Base-by-base conservation (phyloP, 1,140 invertebrate genomes). In the Alviniconcha marisindica region DNA sequence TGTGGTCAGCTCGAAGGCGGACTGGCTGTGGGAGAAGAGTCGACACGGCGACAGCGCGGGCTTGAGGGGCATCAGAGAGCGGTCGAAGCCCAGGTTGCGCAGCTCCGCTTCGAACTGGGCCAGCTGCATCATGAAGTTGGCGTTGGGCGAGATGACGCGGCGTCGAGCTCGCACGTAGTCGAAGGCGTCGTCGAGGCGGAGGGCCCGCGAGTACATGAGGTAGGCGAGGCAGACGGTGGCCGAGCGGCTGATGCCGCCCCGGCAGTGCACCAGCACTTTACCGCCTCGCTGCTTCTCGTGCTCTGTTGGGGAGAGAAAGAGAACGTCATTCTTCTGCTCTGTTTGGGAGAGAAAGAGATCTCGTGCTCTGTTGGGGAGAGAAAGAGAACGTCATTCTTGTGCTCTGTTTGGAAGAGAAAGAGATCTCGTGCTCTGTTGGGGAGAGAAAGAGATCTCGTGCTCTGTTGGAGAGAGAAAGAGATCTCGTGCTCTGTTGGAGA, bases 161-260 rank as follows among this genome's bases (percentile, higher is more conserved):
- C 98, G 94, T 48, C 96, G 95, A 69, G 95, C 95, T 91, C 97
- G 97, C 66, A 99, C 97, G 89, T 96, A 95, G 86, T 96, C 96
- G 93, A 97, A 98, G 1, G 98, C 97, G 87, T 98, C 96, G 38
- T 97, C 94, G 94, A 97, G 96, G 18, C 95, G 95, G 88, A 97
- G 91, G 71, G 95, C 95, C 88, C 96, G 96, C 92, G 97, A 96
- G 88, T 96, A 96, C 97, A 99, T 99, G 85, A 98, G 95, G 93
- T 98, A 99, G 21, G 97, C 97, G 86, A 99, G 97, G 88, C 97
- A 97, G 83, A 99, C 96, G 48, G 98, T 99, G 73, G 97, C 97
- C 83, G 97, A 98, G 83, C 98, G 95, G 48, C 97, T 98, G 21
- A 99, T 96, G 33, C 98, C 98, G n/a, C 97, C 98, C 89, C 98